phyloP scores from a whole-genome alignment of 2,797 vertebrate species.

The Manis pentadactyla region DNA sequence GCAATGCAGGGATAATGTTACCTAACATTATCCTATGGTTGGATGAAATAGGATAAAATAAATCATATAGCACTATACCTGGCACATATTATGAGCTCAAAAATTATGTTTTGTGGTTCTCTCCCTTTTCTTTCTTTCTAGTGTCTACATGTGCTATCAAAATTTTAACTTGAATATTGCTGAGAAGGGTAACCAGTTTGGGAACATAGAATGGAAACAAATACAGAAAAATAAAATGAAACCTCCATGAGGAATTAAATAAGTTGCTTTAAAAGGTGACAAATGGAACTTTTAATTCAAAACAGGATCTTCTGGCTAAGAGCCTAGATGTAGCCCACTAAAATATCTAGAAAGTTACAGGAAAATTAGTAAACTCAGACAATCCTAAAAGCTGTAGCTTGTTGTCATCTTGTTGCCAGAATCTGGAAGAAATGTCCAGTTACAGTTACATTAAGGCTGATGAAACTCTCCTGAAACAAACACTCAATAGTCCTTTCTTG shows the following conservation, averaged over 20 bases:
- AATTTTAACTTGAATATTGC: constrained; percentile 8
- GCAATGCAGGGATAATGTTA: background rate
- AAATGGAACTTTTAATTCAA: constrained; percentile 35
- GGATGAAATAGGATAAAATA: constrained; percentile 42
- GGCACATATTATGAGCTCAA: background rate
- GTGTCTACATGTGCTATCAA: background rate
- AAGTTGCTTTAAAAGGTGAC: background rate
- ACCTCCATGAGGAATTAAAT: background rate
- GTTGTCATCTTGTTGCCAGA: constrained; percentile 22
- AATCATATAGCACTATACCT: background rate
- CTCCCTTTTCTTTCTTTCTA: background rate
- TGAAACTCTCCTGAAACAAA: constrained; percentile 59
- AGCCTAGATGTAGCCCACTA: background rate
- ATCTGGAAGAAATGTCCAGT: constrained; percentile 33
- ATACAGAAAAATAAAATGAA: background rate
- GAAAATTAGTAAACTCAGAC: constrained; percentile 14
- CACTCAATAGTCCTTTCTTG: constrained; percentile 56
- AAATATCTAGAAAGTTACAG: background rate
- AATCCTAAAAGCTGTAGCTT: constrained; percentile 17
- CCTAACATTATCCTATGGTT: background rate
- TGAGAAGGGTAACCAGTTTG: background rate
- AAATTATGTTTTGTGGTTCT: background rate
- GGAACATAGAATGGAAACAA: background rate
- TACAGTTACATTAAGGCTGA: constrained; percentile 38
- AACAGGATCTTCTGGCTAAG: background rate